Percentiles rank a stretch among this genome's conserved stretches.
phyloP scores from a whole-genome alignment of 2,113 vertebrate genomes.

The Danionella cerebrum region DNA sequence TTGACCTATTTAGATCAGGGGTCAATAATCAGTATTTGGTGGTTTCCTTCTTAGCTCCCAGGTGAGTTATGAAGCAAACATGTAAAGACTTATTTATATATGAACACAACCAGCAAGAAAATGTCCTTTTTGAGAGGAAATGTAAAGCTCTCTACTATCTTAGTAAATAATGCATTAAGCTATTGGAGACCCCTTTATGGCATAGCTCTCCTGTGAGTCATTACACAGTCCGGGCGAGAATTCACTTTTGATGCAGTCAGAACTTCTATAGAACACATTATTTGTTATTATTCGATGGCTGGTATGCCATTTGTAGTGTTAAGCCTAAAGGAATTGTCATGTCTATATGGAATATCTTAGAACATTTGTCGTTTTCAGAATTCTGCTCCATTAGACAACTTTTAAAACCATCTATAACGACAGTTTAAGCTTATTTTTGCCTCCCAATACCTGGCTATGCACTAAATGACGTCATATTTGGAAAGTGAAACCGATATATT shows the following conservation, averaged over 20 bases:
- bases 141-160: constrained; percentile 22
- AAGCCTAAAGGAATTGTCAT: constrained; percentile 24
- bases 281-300: constrained; percentile 31
- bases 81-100: neutral
- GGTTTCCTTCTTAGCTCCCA: too few species aligned
- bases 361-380: constrained; percentile 2
- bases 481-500: too few species aligned
- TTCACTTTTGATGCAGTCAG: constrained; percentile 28
- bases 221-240: constrained; percentile 20
- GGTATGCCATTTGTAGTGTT: constrained; percentile 19
- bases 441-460: too few species aligned
- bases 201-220: constrained; percentile 15
- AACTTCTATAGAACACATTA: constrained; percentile 29
- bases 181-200: constrained; percentile 27
- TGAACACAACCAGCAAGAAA: neutral
- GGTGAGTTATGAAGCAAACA: too few species aligned
- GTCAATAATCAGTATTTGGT: too few species aligned
- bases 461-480: too few species aligned
- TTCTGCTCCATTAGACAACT: constrained; percentile 12
- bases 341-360: neutral
- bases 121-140: neutral
- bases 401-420: too few species aligned
- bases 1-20: too few species aligned
- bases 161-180: constrained; percentile 34
- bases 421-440: too few species aligned